Evolutionary conservation across 2,888 invertebrate genomes (phyloP).

Genomic region (Cyclophora albipunctata): DNA sequence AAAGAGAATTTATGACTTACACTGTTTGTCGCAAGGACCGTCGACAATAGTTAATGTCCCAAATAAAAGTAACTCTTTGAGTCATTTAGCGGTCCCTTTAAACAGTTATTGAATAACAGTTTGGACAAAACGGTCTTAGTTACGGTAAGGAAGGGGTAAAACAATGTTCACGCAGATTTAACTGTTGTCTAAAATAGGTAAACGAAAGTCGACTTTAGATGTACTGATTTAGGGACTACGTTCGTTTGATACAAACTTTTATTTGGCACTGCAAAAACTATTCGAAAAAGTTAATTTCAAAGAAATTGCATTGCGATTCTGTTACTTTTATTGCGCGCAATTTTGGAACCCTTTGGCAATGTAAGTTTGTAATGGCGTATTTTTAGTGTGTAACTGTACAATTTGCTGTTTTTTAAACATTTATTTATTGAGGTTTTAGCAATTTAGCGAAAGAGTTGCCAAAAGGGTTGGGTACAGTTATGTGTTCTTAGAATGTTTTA

Average conservation of each 20-base stretch:
- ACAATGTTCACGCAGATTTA: slow-evolving; percentile 31
- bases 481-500: slow-evolving; percentile 10
- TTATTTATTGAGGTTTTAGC: slow-evolving; percentile 41
- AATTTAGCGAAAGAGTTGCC: slow-evolving; percentile 47
- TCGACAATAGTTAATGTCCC: slow-evolving; percentile 40
- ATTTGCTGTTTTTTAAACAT: slow-evolving; percentile 25
- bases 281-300: slow-evolving; percentile 31
- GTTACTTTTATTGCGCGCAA: slow-evolving; percentile 37
- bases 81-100: slow-evolving; percentile 57
- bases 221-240: not conserved
- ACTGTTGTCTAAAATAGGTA: slow-evolving; percentile 18
- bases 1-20: slow-evolving; percentile 54
- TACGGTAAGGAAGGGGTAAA: slow-evolving; percentile 64
- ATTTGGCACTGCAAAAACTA: slow-evolving; percentile 18
- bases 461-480: slow-evolving; percentile 38
- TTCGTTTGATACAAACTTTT: not conserved
- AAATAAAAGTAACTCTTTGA: slow-evolving; percentile 67
- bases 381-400: slow-evolving; percentile 19
- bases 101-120: slow-evolving; percentile 46
- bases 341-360: slow-evolving; percentile 49
- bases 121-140: slow-evolving; percentile 50
- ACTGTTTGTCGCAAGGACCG: slow-evolving; percentile 43
- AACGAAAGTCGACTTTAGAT: slow-evolving; percentile 14
- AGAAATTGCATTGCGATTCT: slow-evolving; percentile 47
- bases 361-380: slow-evolving; percentile 33